Percentiles rank a stretch among this genome's conserved stretches.
Evolutionary conservation across 2,113 vertebrate genomes (phyloP).

Genomic region (Sorex araneus): DNA sequence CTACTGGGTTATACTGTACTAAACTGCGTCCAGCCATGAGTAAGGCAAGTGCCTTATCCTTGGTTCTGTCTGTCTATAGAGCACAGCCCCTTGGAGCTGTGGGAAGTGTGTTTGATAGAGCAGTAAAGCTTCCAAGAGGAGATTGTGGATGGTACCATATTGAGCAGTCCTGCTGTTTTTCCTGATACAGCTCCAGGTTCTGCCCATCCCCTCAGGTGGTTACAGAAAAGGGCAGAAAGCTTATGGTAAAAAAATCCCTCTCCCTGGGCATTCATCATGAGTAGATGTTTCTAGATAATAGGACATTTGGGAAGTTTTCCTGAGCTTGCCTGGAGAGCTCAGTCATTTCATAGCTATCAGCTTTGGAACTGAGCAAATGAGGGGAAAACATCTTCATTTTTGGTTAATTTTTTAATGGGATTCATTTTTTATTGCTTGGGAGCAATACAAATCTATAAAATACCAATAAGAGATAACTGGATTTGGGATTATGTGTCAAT

Average conservation of each 20-base stretch:
- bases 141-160: neutral
- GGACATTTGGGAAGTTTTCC: neutral
- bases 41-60: too few species aligned
- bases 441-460: conserved; percentile 46
- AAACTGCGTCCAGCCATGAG: too few species aligned
- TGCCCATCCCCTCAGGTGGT: neutral
- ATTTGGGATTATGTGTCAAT: conserved; percentile 14
- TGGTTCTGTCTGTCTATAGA: too few species aligned
- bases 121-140: neutral
- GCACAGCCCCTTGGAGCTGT: neutral
- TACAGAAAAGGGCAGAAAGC: neutral
- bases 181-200: neutral
- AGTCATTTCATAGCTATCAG: neutral
- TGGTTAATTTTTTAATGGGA: neutral
- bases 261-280: neutral
- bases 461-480: conserved; percentile 17
- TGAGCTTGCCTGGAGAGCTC: neutral
- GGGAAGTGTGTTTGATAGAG: neutral
- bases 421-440: conserved; percentile 45
- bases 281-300: neutral
- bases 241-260: neutral
- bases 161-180: neutral
- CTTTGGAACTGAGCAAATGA: neutral
- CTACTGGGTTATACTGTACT: too few species aligned
- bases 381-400: neutral